A percentile compares a stretch with the other conserved stretches of the same genome.
Conservation (phyloP, 2,113 vertebrate species). For the Herpetotheres cachinnans region DNA sequence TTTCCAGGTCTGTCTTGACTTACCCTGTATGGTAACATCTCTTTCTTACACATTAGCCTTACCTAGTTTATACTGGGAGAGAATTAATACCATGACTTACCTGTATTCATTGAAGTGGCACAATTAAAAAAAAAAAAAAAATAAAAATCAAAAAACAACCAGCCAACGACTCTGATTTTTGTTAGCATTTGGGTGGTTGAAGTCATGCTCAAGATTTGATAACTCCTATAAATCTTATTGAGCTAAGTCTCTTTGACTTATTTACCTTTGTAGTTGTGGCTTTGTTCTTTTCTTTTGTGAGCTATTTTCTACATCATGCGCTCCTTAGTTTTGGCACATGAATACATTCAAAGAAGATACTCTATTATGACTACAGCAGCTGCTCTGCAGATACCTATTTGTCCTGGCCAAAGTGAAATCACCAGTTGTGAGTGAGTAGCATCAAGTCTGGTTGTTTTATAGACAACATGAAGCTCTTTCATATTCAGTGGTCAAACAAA, state of each 20-base stretch:
- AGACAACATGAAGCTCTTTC: constrained; percentile 44
- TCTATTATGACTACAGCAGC: constrained; percentile 52
- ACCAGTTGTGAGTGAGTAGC: constrained; percentile 5
- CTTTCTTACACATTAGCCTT: not conserved
- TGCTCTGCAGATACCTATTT: constrained; percentile 57
- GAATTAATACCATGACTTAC: not conserved
- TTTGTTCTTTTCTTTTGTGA: constrained; percentile 72
- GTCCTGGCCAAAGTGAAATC: constrained; percentile 60
- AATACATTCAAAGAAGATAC: constrained; percentile 51
- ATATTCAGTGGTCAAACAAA: constrained; percentile 3
- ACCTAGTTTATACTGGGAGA: not conserved
- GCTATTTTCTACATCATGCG: constrained; percentile 40
- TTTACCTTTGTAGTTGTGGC: constrained; percentile 69
- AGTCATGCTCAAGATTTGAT: constrained; percentile 4
- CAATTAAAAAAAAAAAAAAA: not conserved
- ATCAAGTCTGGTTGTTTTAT: constrained; percentile 36
- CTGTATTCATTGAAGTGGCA: not conserved
- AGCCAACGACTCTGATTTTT: not conserved
- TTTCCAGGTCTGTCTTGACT: not conserved
- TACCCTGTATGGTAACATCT: not conserved
- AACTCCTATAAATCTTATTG: constrained; percentile 60
- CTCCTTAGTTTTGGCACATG: constrained; percentile 25
- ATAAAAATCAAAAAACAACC: not conserved
- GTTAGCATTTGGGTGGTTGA: constrained; percentile 19
- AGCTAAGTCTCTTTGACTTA: constrained; percentile 70